Conservation (phyloP, 2,888 invertebrate genomes). For the Melanostoma mellinum region DNA sequence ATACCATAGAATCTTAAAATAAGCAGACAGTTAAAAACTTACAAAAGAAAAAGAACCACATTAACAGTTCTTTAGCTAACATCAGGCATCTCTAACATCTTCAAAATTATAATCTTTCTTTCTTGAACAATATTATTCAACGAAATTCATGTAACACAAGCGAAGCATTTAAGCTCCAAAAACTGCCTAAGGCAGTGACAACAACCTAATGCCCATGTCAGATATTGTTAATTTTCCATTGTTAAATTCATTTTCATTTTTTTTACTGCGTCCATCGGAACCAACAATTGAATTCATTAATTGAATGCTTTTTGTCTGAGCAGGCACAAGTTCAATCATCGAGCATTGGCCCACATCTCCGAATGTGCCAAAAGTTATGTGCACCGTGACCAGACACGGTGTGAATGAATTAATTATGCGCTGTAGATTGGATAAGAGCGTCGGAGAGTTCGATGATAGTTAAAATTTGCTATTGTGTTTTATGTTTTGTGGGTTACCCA, state of each 20-base stretch:
- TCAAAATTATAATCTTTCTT: too few relatives aligned
- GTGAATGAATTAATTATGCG: constrained; percentile 16
- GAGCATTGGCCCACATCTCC: constrained; percentile 35
- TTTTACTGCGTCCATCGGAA: background rate
- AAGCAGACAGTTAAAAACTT: too few relatives aligned
- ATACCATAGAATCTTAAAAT: too few relatives aligned
- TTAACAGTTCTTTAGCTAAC: too few relatives aligned
- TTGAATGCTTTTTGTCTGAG: constrained; percentile 1
- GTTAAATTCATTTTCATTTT: background rate
- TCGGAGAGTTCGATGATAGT: constrained; percentile 8
- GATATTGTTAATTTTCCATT: too few relatives aligned
- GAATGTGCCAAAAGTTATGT: constrained; percentile 15
- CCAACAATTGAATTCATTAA: constrained; percentile 4
- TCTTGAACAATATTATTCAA: too few relatives aligned
- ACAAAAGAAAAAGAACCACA: too few relatives aligned
- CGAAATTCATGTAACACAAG: too few relatives aligned
- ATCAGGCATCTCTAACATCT: too few relatives aligned
- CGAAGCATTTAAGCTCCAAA: too few relatives aligned
- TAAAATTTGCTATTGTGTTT: background rate
- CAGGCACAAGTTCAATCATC: constrained; percentile 1
- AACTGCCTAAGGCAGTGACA: too few relatives aligned
- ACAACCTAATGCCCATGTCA: too few relatives aligned
- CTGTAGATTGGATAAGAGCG: background rate
- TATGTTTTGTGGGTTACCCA: background rate
- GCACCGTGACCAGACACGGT: constrained; percentile 1